phyloP scores from a whole-genome alignment of 2,888 invertebrate species.

The Mamestra brassicae region DNA sequence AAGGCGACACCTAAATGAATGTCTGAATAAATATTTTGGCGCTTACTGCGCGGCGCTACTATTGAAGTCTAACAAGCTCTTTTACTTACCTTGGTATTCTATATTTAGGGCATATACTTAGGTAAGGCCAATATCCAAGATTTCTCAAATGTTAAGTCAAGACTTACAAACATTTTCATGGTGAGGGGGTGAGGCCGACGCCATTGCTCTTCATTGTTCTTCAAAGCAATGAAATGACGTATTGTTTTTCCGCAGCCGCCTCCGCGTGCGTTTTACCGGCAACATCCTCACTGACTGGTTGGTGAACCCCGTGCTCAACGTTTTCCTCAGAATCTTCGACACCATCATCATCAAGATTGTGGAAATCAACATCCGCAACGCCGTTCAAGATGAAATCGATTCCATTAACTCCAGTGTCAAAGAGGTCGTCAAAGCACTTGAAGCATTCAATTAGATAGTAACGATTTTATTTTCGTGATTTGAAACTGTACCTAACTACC shows the following conservation, averaged over 20 bases:
- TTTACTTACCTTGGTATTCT: not conserved
- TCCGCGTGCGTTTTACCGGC: slow-evolving; percentile 86
- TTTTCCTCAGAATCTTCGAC: slow-evolving; percentile 87
- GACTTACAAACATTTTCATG: too few relatives aligned
- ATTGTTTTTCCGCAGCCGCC: slow-evolving; percentile 78
- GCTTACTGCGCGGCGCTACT: not conserved
- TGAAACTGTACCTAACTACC: slow-evolving; percentile 28
- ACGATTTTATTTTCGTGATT: not conserved
- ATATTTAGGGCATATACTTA: not conserved
- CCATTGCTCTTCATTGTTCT: not conserved
- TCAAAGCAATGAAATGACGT: not conserved
- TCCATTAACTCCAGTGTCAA: slow-evolving; percentile 81
- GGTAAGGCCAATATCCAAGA: not conserved
- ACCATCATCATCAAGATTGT: slow-evolving; percentile 85
- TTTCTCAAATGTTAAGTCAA: not conserved
- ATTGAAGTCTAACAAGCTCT: too few relatives aligned
- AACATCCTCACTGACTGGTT: slow-evolving; percentile 89
- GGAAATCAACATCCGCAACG: slow-evolving; percentile 79
- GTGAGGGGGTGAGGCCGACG: not conserved
- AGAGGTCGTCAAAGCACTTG: slow-evolving; percentile 74
- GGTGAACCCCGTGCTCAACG: slow-evolving; percentile 84
- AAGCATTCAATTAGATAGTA: slow-evolving; percentile 65
- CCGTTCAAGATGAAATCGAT: slow-evolving; percentile 76
- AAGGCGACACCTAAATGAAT: too few relatives aligned
- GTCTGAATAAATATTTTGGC: too few relatives aligned